Evolutionary conservation across 2,113 vertebrate genomes (phyloP).

Genomic region (Cervus canadensis): DNA sequence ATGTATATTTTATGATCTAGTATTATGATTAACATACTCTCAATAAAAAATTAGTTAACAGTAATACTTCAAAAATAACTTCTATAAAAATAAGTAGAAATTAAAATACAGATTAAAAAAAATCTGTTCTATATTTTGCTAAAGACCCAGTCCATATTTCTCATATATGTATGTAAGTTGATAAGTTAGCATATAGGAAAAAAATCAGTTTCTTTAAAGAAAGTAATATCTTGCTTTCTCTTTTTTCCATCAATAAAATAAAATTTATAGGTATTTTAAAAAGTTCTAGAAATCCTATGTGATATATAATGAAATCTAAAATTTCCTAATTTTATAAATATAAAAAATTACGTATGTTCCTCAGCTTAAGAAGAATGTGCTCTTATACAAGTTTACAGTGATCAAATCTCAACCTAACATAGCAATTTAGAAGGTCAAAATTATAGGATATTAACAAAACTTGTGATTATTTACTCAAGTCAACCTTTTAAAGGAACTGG

Average conservation of each 20-base stretch:
- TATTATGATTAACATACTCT: not conserved
- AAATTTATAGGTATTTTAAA: not conserved
- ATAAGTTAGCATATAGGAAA: not conserved
- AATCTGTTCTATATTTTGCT: not conserved
- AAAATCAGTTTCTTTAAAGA: not conserved
- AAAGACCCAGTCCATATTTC: not conserved
- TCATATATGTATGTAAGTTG: not conserved
- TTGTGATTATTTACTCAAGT: not conserved
- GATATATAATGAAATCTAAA: not conserved
- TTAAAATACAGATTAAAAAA: not conserved
- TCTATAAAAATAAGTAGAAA: not conserved
- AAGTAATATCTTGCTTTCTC: not conserved
- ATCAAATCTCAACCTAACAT: not conserved
- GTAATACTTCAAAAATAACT: not conserved
- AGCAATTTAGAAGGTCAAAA: not conserved
- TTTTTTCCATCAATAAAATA: not conserved
- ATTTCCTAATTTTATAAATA: not conserved
- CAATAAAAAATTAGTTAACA: not conserved
- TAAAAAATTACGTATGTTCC: not conserved
- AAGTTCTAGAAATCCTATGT: not conserved
- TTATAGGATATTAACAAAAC: not conserved
- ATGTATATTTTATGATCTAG: not conserved
- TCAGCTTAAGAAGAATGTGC: not conserved
- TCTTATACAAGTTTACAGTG: not conserved
- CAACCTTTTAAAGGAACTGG: not conserved